Conservation (phyloP, 92 coral and sea anemone genomes). For the Hydrozoanthus gracilis region DNA sequence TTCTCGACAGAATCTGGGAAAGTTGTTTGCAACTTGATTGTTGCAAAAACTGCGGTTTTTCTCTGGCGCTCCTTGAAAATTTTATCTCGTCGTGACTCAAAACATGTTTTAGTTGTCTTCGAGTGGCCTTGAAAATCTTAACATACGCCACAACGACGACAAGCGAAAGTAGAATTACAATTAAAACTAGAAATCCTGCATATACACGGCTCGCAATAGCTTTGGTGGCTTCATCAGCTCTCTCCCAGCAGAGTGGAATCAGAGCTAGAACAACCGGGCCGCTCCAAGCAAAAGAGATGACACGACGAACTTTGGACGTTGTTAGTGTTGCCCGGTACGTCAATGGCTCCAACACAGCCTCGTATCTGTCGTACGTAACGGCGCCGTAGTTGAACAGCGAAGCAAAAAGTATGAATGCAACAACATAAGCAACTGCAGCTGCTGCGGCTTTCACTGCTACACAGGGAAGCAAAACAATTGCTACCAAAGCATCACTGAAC, state of each 20-base stretch:
- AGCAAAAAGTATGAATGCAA: constrained; percentile 92
- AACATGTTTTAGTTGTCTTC: constrained; percentile 82
- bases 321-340: constrained; percentile 80
- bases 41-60: neutral
- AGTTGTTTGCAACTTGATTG: constrained; percentile 21
- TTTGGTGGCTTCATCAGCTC: constrained; percentile 42
- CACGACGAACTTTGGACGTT: constrained; percentile 66
- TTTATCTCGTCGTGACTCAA: constrained; percentile 41
- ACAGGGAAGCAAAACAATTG: constrained; percentile 76
- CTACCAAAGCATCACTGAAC: constrained; percentile 86
- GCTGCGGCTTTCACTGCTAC: constrained; percentile 45
- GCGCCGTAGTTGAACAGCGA: constrained; percentile 93
- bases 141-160: constrained; percentile 76
- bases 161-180: constrained; percentile 75
- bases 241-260: constrained; percentile 83
- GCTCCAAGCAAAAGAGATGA: constrained; percentile 78
- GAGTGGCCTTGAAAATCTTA: constrained; percentile 81
- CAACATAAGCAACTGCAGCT: constrained; percentile 72
- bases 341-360: constrained; percentile 81
- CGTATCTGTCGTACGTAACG: constrained; percentile 90
- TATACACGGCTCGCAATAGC: constrained; percentile 62
- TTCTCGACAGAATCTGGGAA: constrained; percentile 57
- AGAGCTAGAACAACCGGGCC: constrained; percentile 72
- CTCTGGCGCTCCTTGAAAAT: neutral
- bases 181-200: constrained; percentile 72